A percentile compares a stretch with the other conserved stretches of the same genome.
phyloP scores from a whole-genome alignment of 1,140 invertebrate genomes.

The Drosophila subpulchrella region DNA sequence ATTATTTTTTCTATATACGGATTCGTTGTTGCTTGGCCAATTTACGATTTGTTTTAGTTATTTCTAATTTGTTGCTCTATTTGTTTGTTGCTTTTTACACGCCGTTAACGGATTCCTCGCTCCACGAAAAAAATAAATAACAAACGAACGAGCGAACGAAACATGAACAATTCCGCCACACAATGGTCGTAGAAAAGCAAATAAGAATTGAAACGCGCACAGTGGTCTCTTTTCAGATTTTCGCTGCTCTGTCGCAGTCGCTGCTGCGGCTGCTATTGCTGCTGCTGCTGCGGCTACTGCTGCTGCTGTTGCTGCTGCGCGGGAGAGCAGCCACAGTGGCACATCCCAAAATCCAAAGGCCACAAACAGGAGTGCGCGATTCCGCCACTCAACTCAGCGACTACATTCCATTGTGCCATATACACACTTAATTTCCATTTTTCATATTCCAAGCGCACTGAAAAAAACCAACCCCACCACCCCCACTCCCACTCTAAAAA shows the following conservation, averaged over 20 bases:
- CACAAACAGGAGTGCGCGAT: slow-evolving; percentile 62
- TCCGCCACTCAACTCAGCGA: slow-evolving; percentile 64
- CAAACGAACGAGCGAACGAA: slow-evolving; percentile 71
- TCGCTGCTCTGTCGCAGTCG: slow-evolving; percentile 36
- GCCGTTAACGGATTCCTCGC: slow-evolving; percentile 40
- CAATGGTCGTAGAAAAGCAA: slow-evolving; percentile 81
- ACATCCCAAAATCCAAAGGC: slow-evolving; percentile 45
- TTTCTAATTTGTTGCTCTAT: slow-evolving; percentile 15
- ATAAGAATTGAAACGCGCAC: slow-evolving; percentile 81
- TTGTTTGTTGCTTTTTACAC: slow-evolving; percentile 45
- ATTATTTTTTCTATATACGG: slow-evolving; percentile 20
- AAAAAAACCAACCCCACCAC: slow-evolving; percentile 32
- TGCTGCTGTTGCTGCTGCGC: slow-evolving; percentile 61
- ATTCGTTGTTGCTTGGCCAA: slow-evolving; percentile 17
- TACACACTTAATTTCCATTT: slow-evolving; percentile 83
- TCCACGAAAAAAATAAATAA: slow-evolving; percentile 73
- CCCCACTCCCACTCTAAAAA: slow-evolving; percentile 27
- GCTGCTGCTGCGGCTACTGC: slow-evolving; percentile 14
- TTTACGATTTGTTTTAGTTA: slow-evolving; percentile 41
- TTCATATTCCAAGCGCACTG: slow-evolving; percentile 75
- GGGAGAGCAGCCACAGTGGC: slow-evolving; percentile 61
- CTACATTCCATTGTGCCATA: slow-evolving; percentile 82
- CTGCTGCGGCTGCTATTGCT: slow-evolving; percentile 31
- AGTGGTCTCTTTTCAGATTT: slow-evolving; percentile 56
- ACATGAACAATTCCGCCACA: slow-evolving; percentile 82